Evolutionary conservation across 1,140 invertebrate genomes (phyloP).

Genomic region (Berghia stephanieae): DNA sequence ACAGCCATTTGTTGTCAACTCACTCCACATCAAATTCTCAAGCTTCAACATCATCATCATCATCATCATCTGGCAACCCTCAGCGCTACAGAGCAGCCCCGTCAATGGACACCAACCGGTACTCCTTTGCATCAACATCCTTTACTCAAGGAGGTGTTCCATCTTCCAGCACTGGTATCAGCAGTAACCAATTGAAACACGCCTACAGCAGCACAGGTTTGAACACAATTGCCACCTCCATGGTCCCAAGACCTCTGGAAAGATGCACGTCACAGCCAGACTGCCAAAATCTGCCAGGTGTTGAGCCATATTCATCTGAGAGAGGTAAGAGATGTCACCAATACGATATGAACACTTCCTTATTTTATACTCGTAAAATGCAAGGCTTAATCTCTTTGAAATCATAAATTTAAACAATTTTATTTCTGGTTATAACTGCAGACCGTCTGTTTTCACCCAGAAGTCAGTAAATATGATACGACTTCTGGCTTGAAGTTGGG

Average conservation of each 20-base stretch:
- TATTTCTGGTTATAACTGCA: not conserved
- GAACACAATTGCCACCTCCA: not conserved
- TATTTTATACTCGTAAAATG: not conserved
- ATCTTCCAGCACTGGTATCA: not conserved
- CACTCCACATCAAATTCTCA: too few relatives aligned
- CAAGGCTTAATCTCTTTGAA: not conserved
- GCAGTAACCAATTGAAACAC: conserved; percentile 28
- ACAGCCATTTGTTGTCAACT: too few relatives aligned
- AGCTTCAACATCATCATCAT: too few relatives aligned
- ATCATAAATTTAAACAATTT: not conserved
- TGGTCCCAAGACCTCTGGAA: conserved; percentile 33
- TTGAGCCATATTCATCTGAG: conserved; percentile 36
- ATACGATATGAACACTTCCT: not conserved
- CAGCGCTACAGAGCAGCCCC: not conserved
- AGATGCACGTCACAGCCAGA: conserved; percentile 46
- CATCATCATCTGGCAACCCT: not conserved
- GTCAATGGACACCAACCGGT: too few relatives aligned
- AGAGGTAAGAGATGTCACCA: conserved; percentile 41
- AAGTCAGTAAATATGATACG: not conserved
- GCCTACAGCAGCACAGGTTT: conserved; percentile 18
- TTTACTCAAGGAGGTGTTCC: too few relatives aligned
- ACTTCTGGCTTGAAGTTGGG: too few relatives aligned
- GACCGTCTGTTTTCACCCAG: not conserved
- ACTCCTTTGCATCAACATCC: too few relatives aligned
- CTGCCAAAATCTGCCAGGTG: conserved; percentile 47